Base-by-base conservation (phyloP, 2,888 invertebrate genomes). In the Ormyrus nitidulus region DNA sequence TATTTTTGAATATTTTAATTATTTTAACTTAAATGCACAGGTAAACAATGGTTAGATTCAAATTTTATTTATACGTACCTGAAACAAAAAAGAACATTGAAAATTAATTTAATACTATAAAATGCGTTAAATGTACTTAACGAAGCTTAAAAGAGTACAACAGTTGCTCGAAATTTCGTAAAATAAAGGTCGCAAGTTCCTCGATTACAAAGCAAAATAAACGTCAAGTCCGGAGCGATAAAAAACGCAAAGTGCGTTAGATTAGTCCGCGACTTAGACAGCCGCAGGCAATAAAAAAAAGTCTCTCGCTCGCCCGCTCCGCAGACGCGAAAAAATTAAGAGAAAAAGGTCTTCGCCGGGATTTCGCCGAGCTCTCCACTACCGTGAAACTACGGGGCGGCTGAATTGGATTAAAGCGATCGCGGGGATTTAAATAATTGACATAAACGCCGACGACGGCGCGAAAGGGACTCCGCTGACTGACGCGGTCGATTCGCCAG, bases 381-480 rank as follows among this genome's bases (percentile, higher is more conserved):
- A 34, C 6, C 62, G 48, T 4, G 53, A n/a, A 34, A 1, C 8
- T 46, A n/a, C 44, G 56, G 6, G 5, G 44, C 13, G 10, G 13
- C 7, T 51, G 71, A 76, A 77, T 74, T 51, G 65, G 70, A 81
- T 77, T 81, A 77, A 81, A 77, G 73, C 53, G 73, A 77, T 74
- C 74, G 70, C 74, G 53, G 46, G 77, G 78, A 78, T 81, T 81
- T 81, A 75, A 81, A 81, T 81, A 81, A 81, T 81, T 81, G 78
- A 78, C 78, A 81, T 75, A 78, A 81, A 81, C 66, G 74, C 66
- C 80, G 59, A 44, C 13, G 58, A 53, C 59, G 44, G 13, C 19
- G 13, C 13, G 58, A 13, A 19, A 10, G n/a, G 64, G 61, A 49
- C 58, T n/a, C 9, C 58, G 19, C 19, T 19, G 59, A 65, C 61